phyloP scores from a whole-genome alignment of 2,113 vertebrate genomes.

The Dasyprocta punctata region DNA sequence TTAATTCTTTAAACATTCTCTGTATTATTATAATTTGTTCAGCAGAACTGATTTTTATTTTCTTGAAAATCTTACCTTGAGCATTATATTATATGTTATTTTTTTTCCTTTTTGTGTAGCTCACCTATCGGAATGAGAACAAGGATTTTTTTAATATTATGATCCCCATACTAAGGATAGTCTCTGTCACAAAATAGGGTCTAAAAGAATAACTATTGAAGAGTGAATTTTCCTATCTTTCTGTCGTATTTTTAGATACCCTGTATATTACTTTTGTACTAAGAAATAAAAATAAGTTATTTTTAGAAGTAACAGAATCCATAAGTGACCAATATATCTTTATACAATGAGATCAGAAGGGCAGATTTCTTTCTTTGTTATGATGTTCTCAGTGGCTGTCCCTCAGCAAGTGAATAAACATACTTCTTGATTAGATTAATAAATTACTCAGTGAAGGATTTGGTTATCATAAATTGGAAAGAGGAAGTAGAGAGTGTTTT shows the following conservation, averaged over 20 bases:
- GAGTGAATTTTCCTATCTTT: background rate
- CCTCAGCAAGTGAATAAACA: background rate
- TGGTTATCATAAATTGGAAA: background rate
- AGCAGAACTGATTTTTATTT: background rate
- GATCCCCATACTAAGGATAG: background rate
- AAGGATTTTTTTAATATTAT: background rate
- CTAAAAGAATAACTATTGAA: background rate
- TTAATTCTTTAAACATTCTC: background rate
- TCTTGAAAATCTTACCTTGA: background rate
- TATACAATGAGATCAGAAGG: background rate
- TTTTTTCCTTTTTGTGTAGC: constrained; percentile 37
- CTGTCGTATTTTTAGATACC: background rate
- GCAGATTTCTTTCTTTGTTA: background rate
- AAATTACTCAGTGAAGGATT: background rate
- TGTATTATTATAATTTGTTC: background rate
- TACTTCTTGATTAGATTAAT: background rate
- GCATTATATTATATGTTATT: background rate
- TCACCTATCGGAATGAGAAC: background rate
- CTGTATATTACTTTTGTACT: background rate
- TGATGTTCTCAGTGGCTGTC: background rate
- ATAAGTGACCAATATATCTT: background rate
- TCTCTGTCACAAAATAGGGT: background rate
- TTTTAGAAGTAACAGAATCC: background rate
- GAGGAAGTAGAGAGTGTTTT: background rate
- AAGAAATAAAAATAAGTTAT: constrained; percentile 35